A percentile compares a stretch with the other conserved stretches of the same genome.
These are phyloP conservation scores for Miltochrista miniata DNA, from an alignment of 2,888 invertebrate species.

Conservation along the genomic window DNA sequence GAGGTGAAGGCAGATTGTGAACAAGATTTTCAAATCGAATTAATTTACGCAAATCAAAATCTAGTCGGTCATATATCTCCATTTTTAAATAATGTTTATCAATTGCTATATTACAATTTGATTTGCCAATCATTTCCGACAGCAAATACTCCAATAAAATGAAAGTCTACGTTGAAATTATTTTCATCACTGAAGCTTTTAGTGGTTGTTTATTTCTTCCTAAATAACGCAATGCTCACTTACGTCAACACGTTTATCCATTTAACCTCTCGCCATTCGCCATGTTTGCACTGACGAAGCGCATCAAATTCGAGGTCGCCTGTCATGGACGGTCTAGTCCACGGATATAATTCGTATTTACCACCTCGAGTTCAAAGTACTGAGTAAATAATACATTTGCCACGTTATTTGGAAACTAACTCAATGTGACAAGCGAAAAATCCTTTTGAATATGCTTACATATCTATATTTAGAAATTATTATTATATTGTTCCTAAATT, in stretches of 20 bases:
- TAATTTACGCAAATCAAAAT: background rate
- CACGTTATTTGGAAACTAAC: constrained; percentile 5
- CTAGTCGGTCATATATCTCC: background rate
- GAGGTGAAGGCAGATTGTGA: too few species aligned
- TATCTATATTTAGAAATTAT: constrained; percentile 39
- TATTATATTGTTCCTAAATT: constrained; percentile 51
- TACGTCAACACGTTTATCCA: constrained; percentile 33
- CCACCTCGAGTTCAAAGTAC: constrained; percentile 19
- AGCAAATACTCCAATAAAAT: too few species aligned
- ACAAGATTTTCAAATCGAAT: background rate
- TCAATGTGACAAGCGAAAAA: background rate
- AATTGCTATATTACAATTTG: background rate
- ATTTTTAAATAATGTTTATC: background rate
- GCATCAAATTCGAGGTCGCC: constrained; percentile 40
- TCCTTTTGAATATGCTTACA: background rate
- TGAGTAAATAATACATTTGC: constrained; percentile 9
- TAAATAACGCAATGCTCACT: constrained; percentile 21
- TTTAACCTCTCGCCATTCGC: constrained; percentile 40
- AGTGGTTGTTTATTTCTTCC: constrained; percentile 9
- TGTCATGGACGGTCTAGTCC: constrained; percentile 27
- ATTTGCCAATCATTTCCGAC: too few species aligned
- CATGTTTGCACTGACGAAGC: constrained; percentile 37
- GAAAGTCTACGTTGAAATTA: too few species aligned
- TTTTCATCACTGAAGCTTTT: background rate
- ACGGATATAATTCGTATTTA: constrained; percentile 11